Evolutionary conservation across 2,888 invertebrate genomes (phyloP).

Genomic region (Nephrocerus scutellatus): DNA sequence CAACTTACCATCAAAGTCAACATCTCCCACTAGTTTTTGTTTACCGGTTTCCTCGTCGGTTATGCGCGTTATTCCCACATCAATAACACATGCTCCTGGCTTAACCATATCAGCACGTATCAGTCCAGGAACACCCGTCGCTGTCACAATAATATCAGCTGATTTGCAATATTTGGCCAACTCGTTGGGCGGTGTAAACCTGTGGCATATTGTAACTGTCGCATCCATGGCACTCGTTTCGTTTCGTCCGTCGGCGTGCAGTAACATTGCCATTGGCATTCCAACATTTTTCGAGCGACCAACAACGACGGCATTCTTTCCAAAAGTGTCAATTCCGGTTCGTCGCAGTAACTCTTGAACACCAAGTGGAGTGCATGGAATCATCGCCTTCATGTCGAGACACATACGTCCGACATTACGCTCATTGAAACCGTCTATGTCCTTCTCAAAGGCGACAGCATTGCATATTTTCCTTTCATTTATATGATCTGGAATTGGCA

Average conservation of each 20-base stretch:
- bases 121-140: conserved; percentile 62
- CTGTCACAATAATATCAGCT: conserved; percentile 47
- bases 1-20: conserved; percentile 71
- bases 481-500: conserved; percentile 74
- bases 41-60: conserved; percentile 58
- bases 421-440: conserved; percentile 87
- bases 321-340: conserved; percentile 67
- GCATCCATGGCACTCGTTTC: conserved; percentile 73
- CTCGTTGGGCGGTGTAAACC: conserved; percentile 74
- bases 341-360: conserved; percentile 47
- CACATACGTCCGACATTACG: conserved; percentile 73
- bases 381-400: conserved; percentile 63
- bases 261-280: conserved; percentile 77
- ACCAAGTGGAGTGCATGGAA: conserved; percentile 76
- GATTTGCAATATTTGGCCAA: conserved; percentile 57
- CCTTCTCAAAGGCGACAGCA: conserved; percentile 71
- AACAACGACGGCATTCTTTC: conserved; percentile 81
- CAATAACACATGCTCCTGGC: conserved; percentile 79
- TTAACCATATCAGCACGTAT: conserved; percentile 81
- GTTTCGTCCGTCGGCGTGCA: conserved; percentile 67
- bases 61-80: conserved; percentile 77
- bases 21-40: conserved; percentile 76
- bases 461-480: conserved; percentile 68
- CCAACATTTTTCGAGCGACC: conserved; percentile 91
- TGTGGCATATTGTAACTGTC: conserved; percentile 84